phyloP scores from a whole-genome alignment of 2,888 invertebrate genomes.

The Xylota segnis region DNA sequence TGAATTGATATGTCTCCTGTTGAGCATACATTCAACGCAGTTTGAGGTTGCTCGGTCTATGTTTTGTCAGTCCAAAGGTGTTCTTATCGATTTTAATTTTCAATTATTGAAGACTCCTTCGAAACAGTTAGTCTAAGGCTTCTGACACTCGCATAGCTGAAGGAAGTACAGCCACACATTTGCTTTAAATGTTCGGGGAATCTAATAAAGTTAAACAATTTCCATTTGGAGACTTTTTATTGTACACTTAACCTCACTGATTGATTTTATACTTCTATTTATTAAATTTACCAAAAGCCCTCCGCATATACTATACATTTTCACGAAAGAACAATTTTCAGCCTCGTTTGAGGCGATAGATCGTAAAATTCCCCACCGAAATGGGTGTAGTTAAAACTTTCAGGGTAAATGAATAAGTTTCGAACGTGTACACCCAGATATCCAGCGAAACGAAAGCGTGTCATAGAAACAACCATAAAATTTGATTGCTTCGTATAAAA shows the following conservation, averaged over 20 bases:
- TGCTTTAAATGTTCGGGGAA: too few species aligned
- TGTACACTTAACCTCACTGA: not conserved
- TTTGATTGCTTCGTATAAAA: conserved; percentile 21
- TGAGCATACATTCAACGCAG: too few species aligned
- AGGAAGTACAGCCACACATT: too few species aligned
- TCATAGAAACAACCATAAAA: conserved; percentile 7
- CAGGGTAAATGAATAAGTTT: conserved; percentile 10
- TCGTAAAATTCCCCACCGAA: conserved; percentile 5
- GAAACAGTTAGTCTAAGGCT: too few species aligned
- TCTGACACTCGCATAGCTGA: too few species aligned
- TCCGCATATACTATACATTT: not conserved
- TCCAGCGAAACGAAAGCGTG: not conserved
- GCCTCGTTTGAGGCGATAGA: conserved; percentile 6
- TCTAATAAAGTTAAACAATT: not conserved
- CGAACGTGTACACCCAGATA: not conserved
- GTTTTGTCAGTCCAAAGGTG: too few species aligned
- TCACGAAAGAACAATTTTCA: not conserved
- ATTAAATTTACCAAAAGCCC: not conserved
- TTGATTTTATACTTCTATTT: not conserved
- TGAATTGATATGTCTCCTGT: too few species aligned
- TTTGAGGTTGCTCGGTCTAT: too few species aligned
- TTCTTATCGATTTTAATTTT: too few species aligned
- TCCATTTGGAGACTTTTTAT: too few species aligned
- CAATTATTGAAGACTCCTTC: too few species aligned
- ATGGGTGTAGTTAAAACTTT: conserved; percentile 5